Base-by-base conservation (phyloP, 2,888 invertebrate species). In the Hemithea aestivaria region DNA sequence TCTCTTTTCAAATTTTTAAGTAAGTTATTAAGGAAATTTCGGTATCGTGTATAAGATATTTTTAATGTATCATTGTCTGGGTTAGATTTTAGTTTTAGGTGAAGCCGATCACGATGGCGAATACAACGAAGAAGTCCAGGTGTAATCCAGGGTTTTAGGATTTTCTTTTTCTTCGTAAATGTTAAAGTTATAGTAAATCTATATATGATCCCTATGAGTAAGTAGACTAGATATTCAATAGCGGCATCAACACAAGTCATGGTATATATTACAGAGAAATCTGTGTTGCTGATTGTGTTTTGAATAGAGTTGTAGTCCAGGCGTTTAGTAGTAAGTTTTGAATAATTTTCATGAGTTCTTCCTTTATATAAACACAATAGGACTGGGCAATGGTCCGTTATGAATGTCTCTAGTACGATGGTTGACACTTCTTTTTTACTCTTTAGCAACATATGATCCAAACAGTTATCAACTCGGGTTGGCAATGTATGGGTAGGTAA, bases 101-200 rank as follows among this genome's bases (percentile, higher is more conserved):
- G 38, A 2, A 53, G 7, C 6, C 25, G 37, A 9, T 56, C 51
- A 7, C 53, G 26, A 10, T 55, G 26, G 4, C 43, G 32, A 2
- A 58, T 48, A 23, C 55, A 55, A n/a, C 45, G n/a, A 1, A 56
- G 23, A 1, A 53, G 16, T 1, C 52, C 53, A 7, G 47, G 34
- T 0, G 50, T 49, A 1, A 54, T 46, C 51, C 50, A 53, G 0
- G 47, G 50, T 27, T 53, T 53, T 0, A 43, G 6, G 0, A 27
- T 9, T 5, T 7, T 10, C 1, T 8, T 31, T 26, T 2, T 16
- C 3, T 16, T 4, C 16, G 2, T 16, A 16, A 16, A 4, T 16
- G 24, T 44, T 20, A 7, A 16, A 16, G 35, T 27, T 2, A 9
- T 5, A 3, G 41, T 26, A 6, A 25, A 33, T 23, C 30, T 10